phyloP scores from a whole-genome alignment of 2,797 vertebrate genomes.

The Tinamus major region DNA sequence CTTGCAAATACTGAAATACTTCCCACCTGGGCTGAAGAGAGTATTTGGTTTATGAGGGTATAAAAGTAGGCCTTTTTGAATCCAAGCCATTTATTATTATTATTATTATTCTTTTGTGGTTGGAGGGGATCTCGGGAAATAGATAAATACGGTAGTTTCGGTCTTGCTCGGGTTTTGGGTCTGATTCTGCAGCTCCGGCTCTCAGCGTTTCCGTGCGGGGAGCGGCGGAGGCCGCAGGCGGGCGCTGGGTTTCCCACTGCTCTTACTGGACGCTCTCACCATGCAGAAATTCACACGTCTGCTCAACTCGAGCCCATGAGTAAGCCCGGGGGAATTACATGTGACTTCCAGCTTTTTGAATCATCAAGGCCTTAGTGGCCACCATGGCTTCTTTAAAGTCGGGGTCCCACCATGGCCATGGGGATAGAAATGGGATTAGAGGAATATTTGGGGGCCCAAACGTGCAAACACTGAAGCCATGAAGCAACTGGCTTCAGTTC shows the following conservation, averaged over 20 bases:
- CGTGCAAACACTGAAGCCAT: neutral
- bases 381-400: constrained; percentile 26
- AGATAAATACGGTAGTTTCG: neutral
- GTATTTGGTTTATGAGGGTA: neutral
- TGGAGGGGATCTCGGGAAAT: neutral
- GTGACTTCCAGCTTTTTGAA: constrained; percentile 60
- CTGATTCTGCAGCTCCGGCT: neutral
- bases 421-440: constrained; percentile 25
- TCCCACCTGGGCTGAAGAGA: neutral
- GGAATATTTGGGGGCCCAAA: neutral
- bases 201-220: fast-evolving
- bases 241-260: neutral
- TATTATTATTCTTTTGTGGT: too few relatives aligned
- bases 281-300: constrained; percentile 40
- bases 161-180: neutral
- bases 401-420: neutral
- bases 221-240: neutral
- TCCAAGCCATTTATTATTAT: neutral
- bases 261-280: neutral
- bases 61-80: neutral
- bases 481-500: constrained; percentile 24
- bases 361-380: constrained; percentile 33
- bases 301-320: constrained; percentile 36
- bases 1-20: too few relatives aligned
- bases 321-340: constrained; percentile 49